These are phyloP conservation scores for Trichogramma dendrolimi DNA, from an alignment of 2,888 invertebrate genomes.

Conservation along the genomic window DNA sequence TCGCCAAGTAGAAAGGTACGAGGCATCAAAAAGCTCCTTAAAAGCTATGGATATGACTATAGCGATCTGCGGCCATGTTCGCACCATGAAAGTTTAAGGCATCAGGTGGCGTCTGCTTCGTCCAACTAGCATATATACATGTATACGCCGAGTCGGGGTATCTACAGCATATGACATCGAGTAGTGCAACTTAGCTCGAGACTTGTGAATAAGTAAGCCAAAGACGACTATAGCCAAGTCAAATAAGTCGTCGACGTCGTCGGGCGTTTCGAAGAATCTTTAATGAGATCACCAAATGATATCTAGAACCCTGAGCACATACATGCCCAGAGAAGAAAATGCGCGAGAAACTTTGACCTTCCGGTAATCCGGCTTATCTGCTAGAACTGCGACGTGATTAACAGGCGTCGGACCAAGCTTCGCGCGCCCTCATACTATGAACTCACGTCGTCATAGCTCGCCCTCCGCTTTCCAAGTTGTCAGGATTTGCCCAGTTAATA, in stretches of 20 bases:
- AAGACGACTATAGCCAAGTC: conserved; percentile 33
- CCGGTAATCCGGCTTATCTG: conserved; percentile 36
- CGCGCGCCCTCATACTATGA: conserved; percentile 15
- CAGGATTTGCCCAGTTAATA: too few species aligned
- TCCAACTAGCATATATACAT: not conserved
- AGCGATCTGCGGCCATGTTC: too few species aligned
- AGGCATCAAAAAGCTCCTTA: too few species aligned
- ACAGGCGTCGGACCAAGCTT: conserved; percentile 18
- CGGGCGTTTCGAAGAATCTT: conserved; percentile 34
- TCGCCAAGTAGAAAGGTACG: too few species aligned
- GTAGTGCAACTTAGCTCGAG: too few species aligned
- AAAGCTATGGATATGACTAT: too few species aligned
- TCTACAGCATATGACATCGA: too few species aligned
- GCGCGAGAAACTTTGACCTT: conserved; percentile 3
- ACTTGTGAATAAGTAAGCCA: not conserved
- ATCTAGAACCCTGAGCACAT: conserved; percentile 32
- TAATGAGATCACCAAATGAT: conserved; percentile 44
- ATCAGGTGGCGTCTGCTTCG: not conserved
- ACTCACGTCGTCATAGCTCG: too few species aligned
- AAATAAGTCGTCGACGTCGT: conserved; percentile 42
- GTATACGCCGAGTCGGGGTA: too few species aligned
- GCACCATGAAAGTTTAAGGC: conserved; percentile 22
- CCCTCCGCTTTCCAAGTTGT: too few species aligned
- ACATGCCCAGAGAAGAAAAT: too few species aligned
- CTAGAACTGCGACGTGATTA: conserved; percentile 14